Evolutionary conservation across 2,797 vertebrate genomes (phyloP).

Genomic region (Chiloscyllium punctatum): DNA sequence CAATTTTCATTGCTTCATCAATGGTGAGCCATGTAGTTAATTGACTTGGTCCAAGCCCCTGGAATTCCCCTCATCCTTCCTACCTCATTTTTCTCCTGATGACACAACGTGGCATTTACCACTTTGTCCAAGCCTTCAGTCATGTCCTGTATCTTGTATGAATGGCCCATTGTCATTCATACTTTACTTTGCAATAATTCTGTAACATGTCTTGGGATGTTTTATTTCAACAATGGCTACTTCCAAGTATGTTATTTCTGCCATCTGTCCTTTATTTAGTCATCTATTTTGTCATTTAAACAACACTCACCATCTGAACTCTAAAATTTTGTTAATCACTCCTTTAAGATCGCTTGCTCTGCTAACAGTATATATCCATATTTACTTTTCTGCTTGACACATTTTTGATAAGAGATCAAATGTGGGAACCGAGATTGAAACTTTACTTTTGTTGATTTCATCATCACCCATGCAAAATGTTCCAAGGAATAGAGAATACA

Average conservation of each 20-base stretch:
- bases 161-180: neutral
- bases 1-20: neutral
- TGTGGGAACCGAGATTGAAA: neutral
- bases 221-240: neutral
- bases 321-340: neutral
- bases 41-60: neutral
- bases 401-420: neutral
- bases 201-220: neutral
- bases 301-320: neutral
- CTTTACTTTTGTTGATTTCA: neutral
- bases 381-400: neutral
- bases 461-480: neutral
- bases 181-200: neutral
- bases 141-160: neutral
- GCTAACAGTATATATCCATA: neutral
- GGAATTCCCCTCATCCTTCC: neutral
- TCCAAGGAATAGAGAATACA: neutral
- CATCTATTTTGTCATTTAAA: neutral
- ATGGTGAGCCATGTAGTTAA: neutral
- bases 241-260: too few relatives aligned
- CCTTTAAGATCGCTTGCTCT: neutral
- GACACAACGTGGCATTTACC: neutral
- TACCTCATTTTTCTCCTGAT: neutral
- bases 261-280: neutral
- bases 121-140: neutral